Percentiles rank a stretch among this genome's conserved stretches.
These are phyloP conservation scores for Enoplolaimus lenunculus DNA, from an alignment of 2,888 invertebrate species.

Conservation along the genomic window DNA sequence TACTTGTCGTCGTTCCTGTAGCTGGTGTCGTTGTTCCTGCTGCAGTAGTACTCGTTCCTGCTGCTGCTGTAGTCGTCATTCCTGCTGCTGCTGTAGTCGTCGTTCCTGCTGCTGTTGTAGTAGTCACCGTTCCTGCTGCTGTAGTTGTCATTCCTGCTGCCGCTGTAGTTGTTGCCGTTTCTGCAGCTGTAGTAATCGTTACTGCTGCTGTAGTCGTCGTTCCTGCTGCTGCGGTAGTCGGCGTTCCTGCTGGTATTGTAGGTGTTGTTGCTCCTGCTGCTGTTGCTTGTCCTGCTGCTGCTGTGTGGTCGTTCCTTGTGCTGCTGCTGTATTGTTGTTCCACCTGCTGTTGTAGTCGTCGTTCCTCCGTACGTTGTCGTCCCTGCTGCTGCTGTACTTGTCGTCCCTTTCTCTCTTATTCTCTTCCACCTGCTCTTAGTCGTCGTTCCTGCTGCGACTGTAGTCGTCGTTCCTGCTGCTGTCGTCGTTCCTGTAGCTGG, in stretches of 20 bases:
- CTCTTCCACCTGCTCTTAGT: no score
- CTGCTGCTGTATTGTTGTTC: no score
- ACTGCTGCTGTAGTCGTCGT: not conserved
- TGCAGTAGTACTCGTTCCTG: no score
- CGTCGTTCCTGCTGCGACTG: not conserved
- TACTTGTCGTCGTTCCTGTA: no score
- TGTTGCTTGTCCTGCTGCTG: not conserved
- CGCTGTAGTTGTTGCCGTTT: not conserved
- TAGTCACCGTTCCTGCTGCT: not conserved
- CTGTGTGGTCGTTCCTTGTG: no score
- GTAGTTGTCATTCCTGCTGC: not conserved
- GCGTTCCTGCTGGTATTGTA: not conserved
- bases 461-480: not conserved
- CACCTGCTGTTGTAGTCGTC: no score
- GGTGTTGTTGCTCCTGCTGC: constrained; percentile 2
- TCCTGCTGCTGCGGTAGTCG: not conserved
- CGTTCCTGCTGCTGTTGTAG: not conserved
- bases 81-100: no score
- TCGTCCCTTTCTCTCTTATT: no score
- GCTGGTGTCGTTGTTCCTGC: no score
- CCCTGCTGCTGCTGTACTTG: no score
- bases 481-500: not conserved
- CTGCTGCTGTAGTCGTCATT: no score
- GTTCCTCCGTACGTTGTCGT: no score
- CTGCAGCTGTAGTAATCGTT: not conserved